Percentiles rank a stretch among this genome's conserved stretches.
Evolutionary conservation across 2,888 invertebrate genomes (phyloP).

Genomic region (Andrena minutula): DNA sequence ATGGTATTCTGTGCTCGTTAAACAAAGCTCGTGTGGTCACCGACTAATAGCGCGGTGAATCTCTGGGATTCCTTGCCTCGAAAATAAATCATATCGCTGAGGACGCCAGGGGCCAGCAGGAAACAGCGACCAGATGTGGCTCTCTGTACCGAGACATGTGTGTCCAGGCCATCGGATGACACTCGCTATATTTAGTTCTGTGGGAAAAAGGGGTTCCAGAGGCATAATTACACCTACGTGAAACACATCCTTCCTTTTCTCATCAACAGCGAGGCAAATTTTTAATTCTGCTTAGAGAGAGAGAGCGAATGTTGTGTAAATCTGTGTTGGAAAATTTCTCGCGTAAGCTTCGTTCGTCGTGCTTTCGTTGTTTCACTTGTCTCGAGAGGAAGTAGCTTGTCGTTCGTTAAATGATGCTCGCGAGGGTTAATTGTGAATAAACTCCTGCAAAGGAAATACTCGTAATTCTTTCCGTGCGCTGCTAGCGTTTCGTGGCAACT

Average conservation of each 20-base stretch:
- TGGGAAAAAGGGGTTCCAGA: conserved; percentile 81
- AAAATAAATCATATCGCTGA: conserved; percentile 77
- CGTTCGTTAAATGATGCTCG: neutral
- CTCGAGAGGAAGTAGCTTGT: neutral
- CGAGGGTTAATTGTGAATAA: conserved; percentile 2
- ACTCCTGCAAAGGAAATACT: conserved; percentile 19
- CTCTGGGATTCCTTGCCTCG: conserved; percentile 64
- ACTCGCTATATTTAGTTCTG: conserved; percentile 83
- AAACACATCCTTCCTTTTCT: conserved; percentile 9
- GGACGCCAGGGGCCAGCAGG: conserved; percentile 65
- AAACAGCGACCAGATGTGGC: conserved; percentile 72
- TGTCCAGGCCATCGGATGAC: conserved; percentile 78
- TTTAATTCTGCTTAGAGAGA: too few relatives aligned
- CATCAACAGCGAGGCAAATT: neutral
- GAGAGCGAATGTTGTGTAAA: too few relatives aligned
- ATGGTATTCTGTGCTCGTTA: neutral
- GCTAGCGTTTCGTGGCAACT: conserved; percentile 7
- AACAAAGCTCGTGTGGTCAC: neutral
- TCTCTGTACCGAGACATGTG: conserved; percentile 76
- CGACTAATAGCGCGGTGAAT: conserved; percentile 33
- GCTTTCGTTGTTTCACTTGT: neutral
- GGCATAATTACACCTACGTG: conserved; percentile 73
- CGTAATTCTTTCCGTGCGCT: neutral
- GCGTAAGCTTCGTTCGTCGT: neutral
- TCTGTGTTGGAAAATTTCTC: too few relatives aligned